These are phyloP conservation scores for Phymatocera aterrima DNA, from an alignment of 2,888 invertebrate species.

Conservation along the genomic window DNA sequence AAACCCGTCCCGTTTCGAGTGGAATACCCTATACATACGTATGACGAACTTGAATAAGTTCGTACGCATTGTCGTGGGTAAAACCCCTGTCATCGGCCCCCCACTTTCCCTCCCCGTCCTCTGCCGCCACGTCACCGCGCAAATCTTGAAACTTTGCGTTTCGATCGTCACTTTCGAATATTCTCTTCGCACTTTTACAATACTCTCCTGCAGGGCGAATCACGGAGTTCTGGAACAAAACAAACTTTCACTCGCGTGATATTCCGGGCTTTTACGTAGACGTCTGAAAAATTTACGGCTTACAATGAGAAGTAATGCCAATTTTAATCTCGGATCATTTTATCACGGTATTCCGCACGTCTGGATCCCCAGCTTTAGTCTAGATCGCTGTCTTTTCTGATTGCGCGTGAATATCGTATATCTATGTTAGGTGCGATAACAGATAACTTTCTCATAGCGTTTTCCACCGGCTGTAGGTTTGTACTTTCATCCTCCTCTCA, in stretches of 20 bases:
- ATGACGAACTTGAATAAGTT: no score
- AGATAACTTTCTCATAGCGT: neutral
- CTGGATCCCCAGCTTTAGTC: neutral
- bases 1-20: no score
- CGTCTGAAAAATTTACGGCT: neutral
- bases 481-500: neutral
- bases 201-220: neutral
- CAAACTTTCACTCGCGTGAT: neutral
- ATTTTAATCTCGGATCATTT: neutral
- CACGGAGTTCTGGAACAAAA: neutral
- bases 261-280: neutral
- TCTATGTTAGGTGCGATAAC: slow-evolving; percentile 1
- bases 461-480: neutral
- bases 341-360: neutral
- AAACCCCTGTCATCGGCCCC: neutral
- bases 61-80: no score
- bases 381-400: neutral
- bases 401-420: neutral
- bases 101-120: neutral
- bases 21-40: no score
- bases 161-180: slow-evolving; percentile 1
- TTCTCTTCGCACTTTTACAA: neutral
- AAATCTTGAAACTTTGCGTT: neutral
- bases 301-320: neutral
- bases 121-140: no score